These are phyloP conservation scores for Nymphalis io DNA, from an alignment of 1,140 invertebrate genomes.

Conservation along the genomic window DNA sequence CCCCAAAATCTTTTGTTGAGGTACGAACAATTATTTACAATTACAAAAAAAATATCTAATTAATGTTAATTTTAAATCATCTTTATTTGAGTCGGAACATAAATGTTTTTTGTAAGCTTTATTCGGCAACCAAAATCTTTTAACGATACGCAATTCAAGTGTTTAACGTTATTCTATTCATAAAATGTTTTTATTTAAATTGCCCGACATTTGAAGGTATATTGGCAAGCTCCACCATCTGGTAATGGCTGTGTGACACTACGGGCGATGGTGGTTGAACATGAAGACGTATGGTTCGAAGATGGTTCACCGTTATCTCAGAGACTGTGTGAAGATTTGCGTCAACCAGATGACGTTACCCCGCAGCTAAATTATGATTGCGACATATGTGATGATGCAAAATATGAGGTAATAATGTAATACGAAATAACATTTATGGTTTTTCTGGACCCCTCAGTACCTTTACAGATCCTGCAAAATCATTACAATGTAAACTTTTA, in stretches of 20 bases:
- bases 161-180: background rate
- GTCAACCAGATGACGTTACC: slow-evolving; percentile 68
- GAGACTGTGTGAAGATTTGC: slow-evolving; percentile 62
- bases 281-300: slow-evolving; percentile 65
- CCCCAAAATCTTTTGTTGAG: slow-evolving; percentile 57
- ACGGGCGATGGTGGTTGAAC: slow-evolving; percentile 67
- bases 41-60: too few species aligned
- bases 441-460: too few species aligned
- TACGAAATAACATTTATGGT: background rate
- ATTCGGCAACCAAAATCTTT: too few species aligned
- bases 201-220: slow-evolving; percentile 45
- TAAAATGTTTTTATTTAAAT: background rate
- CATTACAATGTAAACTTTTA: too few species aligned
- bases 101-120: too few species aligned
- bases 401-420: slow-evolving; percentile 69
- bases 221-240: slow-evolving; percentile 67
- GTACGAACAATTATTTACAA: slow-evolving; percentile 41
- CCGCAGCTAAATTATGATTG: slow-evolving; percentile 62
- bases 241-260: slow-evolving; percentile 67
- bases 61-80: too few species aligned
- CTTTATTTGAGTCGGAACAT: too few species aligned
- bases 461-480: too few species aligned
- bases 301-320: slow-evolving; percentile 59
- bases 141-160: background rate
- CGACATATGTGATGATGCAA: slow-evolving; percentile 69